Conservation (phyloP, 2,113 vertebrate genomes). For the Campylomormyrus numenius region DNA sequence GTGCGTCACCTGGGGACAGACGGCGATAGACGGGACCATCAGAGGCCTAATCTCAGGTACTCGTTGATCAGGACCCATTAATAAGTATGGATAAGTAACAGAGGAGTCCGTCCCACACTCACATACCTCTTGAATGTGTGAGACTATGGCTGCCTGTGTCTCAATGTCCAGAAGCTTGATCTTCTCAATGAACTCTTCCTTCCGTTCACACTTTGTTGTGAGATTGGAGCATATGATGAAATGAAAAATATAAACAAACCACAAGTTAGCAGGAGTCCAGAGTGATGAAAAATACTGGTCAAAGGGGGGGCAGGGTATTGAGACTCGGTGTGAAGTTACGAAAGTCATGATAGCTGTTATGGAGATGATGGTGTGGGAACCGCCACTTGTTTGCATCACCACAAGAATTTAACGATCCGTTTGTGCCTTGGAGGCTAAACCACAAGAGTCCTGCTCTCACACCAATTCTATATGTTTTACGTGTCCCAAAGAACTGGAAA, state of each 20-base stretch:
- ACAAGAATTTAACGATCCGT: not conserved
- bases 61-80: not conserved
- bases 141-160: constrained; percentile 85
- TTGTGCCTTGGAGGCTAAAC: not conserved
- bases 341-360: not conserved
- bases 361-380: not conserved
- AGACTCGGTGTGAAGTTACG: not conserved
- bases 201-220: constrained; percentile 77
- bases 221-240: not conserved
- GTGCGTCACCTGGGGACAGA: constrained; percentile 71
- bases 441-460: not conserved
- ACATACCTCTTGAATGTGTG: constrained; percentile 89
- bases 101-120: too few relatives aligned
- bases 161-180: constrained; percentile 88
- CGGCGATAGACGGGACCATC: not conserved
- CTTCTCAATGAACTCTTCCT: constrained; percentile 87
- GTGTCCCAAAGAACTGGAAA: not conserved
- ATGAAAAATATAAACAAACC: not conserved
- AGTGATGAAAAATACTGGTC: not conserved
- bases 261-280: not conserved
- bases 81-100: not conserved
- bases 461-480: not conserved
- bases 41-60: not conserved
- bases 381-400: not conserved
- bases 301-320: not conserved